Evolutionary conservation across 2,113 vertebrate species (phyloP).

Genomic region (Cyprinodon brontotheroides): DNA sequence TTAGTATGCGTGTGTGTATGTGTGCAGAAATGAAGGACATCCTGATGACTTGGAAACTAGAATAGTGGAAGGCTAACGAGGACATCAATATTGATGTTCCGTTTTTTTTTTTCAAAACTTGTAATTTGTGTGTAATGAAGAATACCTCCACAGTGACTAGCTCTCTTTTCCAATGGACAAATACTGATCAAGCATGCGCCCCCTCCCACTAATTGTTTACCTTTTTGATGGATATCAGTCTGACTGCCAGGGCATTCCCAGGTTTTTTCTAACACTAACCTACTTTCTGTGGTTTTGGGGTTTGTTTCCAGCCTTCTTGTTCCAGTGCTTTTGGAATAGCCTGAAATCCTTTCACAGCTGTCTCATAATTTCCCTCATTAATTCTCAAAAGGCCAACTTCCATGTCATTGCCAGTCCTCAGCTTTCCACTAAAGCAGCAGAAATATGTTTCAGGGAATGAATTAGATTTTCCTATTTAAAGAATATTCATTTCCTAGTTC

Average conservation of each 20-base stretch:
- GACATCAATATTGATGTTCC: slow-evolving; percentile 40
- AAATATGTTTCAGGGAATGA: slow-evolving; percentile 18
- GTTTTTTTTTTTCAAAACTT: slow-evolving; percentile 17
- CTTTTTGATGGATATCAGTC: slow-evolving; percentile 48
- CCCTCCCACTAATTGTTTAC: slow-evolving; percentile 45
- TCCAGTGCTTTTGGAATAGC: slow-evolving; percentile 25
- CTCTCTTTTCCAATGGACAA: slow-evolving; percentile 57
- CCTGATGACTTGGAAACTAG: slow-evolving; percentile 61
- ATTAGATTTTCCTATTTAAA: slow-evolving; percentile 21
- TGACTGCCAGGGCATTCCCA: slow-evolving; percentile 66
- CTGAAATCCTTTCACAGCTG: slow-evolving; percentile 43
- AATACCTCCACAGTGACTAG: slow-evolving; percentile 73
- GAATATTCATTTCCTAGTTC: background rate
- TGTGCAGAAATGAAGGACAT: slow-evolving; percentile 64
- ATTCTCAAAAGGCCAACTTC: slow-evolving; percentile 18
- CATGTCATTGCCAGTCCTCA: slow-evolving; percentile 40
- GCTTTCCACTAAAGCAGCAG: slow-evolving; percentile 31
- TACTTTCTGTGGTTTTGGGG: slow-evolving; percentile 35
- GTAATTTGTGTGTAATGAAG: slow-evolving; percentile 54
- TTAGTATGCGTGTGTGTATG: slow-evolving; percentile 27
- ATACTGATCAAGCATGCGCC: slow-evolving; percentile 51
- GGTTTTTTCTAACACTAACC: slow-evolving; percentile 60
- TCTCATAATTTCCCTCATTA: slow-evolving; percentile 19
- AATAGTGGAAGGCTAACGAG: slow-evolving; percentile 51
- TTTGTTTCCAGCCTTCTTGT: slow-evolving; percentile 38